phyloP scores from a whole-genome alignment of 2,888 invertebrate species.

The Philereme vetulata region DNA sequence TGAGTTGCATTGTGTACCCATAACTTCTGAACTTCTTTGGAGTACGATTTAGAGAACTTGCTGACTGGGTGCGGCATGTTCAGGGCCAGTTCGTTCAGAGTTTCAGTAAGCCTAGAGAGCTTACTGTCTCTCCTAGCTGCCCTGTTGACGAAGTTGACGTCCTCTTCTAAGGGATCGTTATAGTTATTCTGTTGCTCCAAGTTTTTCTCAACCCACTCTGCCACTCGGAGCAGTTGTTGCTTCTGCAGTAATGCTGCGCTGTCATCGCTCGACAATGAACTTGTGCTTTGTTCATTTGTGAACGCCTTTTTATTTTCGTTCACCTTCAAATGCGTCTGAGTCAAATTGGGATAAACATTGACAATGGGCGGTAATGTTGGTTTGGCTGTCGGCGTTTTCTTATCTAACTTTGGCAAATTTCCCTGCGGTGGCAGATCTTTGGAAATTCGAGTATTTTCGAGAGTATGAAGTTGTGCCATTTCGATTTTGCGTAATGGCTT shows the following conservation, averaged over 20 bases:
- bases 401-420: conserved; percentile 55
- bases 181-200: conserved; percentile 78
- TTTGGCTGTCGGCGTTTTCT: conserved; percentile 58
- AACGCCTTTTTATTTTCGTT: conserved; percentile 74
- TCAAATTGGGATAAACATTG: conserved; percentile 77
- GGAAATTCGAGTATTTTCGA: conserved; percentile 77
- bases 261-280: conserved; percentile 79
- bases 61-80: conserved; percentile 80
- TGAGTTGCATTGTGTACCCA: conserved; percentile 58
- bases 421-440: conserved; percentile 71
- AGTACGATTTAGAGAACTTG: conserved; percentile 69
- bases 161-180: conserved; percentile 73
- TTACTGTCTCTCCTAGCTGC: conserved; percentile 65
- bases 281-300: conserved; percentile 79
- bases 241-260: conserved; percentile 83
- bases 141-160: conserved; percentile 63
- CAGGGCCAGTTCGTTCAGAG: conserved; percentile 72
- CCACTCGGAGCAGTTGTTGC: conserved; percentile 87
- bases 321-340: conserved; percentile 77
- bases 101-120: conserved; percentile 69
- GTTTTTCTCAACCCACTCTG: conserved; percentile 90
- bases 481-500: conserved; percentile 74
- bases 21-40: conserved; percentile 58
- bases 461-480: conserved; percentile 73
- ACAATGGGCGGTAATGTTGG: conserved; percentile 67